Base-by-base conservation (phyloP, 2,113 vertebrate genomes). In the Entelurus aequoreus region DNA sequence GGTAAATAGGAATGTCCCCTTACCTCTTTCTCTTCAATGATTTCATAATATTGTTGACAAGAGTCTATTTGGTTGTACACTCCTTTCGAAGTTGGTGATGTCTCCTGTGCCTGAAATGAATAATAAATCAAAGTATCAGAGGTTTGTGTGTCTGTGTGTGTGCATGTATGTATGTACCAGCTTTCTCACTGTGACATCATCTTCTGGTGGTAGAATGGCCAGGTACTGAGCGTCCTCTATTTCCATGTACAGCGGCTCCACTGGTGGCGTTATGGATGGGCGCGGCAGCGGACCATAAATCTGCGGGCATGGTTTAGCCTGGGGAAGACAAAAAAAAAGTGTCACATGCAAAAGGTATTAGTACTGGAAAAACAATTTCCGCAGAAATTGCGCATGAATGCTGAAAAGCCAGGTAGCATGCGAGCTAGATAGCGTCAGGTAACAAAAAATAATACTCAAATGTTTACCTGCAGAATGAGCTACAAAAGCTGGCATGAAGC, bases 161-260 rank as follows among this genome's bases (percentile, higher is more conserved):
- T 44, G 16, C 13, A 12, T 54, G 8, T 11, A 19, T 42, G 36
- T 40, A 8, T n/a, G 6, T 21, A 4, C 19, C 19, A 9, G 21
- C 0, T 65, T n/a, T 56, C 72, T 68, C 48, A 76, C 79, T 51
- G 15, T 49, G 2, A 9, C 5, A 4, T 75, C 42, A 8, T 42
- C 16, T 14, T 66, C 57, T n/a, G 61, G 63, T 11, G 79, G 68
- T 14, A 84, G 71, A 16, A 82, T 2, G 0, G 69, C 58, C 62
- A 82, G 52, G 60, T 84, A 84, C 13, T 36, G 6, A 0, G 8
- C 36, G 6, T 21, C 3, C 4, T 72, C 60, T n/a, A 66, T 28
- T 19, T 74, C 68, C 37, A 6, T 64, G 68, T 74, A 82, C 6
- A 60, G 0, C 0, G 72, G 10, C n/a, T 77, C 51, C 0, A 15